A percentile compares a stretch with the other conserved stretches of the same genome.
Evolutionary conservation across 2,797 vertebrate genomes (phyloP).

Genomic region (Alouatta caraya): DNA sequence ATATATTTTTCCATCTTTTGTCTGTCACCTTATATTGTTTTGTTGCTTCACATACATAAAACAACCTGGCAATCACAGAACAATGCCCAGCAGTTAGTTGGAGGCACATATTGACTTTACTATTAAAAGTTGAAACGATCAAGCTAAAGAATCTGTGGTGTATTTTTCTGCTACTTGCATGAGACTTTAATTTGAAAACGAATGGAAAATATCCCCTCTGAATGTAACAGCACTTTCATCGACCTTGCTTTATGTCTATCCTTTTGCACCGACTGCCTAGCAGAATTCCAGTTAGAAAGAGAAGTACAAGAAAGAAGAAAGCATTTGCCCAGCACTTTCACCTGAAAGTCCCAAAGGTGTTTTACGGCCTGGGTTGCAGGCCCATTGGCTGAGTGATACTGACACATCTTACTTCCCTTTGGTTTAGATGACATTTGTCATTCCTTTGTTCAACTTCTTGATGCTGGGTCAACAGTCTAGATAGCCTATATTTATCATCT

Average conservation of each 20-base stretch:
- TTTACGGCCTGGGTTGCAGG: background rate
- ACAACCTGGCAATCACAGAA: slow-evolving; percentile 73
- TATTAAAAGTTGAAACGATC: slow-evolving; percentile 76
- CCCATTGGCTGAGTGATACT: background rate
- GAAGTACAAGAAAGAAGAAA: background rate
- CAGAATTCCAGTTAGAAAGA: background rate
- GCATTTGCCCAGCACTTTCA: background rate
- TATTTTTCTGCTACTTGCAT: slow-evolving; percentile 70
- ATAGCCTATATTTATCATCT: background rate
- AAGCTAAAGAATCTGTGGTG: slow-evolving; percentile 59
- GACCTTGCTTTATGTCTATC: slow-evolving; percentile 51
- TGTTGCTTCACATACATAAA: slow-evolving; percentile 81
- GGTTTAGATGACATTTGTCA: background rate
- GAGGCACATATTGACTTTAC: slow-evolving; percentile 70
- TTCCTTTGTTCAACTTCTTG: background rate
- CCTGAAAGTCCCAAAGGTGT: background rate
- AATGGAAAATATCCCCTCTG: slow-evolving; percentile 64
- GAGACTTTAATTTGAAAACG: slow-evolving; percentile 65
- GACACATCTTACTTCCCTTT: background rate
- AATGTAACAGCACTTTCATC: slow-evolving; percentile 19
- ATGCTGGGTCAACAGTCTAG: background rate
- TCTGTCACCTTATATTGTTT: slow-evolving; percentile 83
- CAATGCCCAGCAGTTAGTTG: slow-evolving; percentile 70
- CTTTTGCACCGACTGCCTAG: background rate
- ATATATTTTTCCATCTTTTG: slow-evolving; percentile 85